Conservation (phyloP, 2,888 invertebrate genomes). For the Dryadula phaetusa region DNA sequence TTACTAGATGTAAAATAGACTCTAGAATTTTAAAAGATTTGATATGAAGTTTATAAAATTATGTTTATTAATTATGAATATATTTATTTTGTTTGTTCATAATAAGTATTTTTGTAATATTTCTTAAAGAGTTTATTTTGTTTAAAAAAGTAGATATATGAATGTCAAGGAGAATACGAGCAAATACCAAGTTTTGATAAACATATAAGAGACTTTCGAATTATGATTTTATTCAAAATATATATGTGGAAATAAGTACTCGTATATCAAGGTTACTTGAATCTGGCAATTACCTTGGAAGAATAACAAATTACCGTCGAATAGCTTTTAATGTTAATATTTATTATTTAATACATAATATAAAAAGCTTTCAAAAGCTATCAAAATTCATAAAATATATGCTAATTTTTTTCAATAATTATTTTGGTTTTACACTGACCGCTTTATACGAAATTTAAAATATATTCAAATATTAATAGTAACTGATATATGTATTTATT, state of each 20-base stretch:
- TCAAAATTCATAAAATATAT: too few relatives aligned
- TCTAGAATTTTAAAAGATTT: too few relatives aligned
- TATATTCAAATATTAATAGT: too few relatives aligned
- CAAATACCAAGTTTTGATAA: background rate
- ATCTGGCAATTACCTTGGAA: background rate
- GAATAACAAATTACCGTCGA: constrained; percentile 3
- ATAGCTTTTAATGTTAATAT: background rate
- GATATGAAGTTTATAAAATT: too few relatives aligned
- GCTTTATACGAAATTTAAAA: background rate
- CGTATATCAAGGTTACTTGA: background rate
- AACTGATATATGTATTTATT: too few relatives aligned
- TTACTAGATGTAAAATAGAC: too few relatives aligned
- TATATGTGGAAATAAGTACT: background rate
- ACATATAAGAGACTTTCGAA: background rate
- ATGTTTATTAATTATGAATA: too few relatives aligned
- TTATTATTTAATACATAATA: background rate
- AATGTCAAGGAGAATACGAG: constrained; percentile 1
- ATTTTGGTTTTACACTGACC: background rate
- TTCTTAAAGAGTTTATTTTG: background rate
- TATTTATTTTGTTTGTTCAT: too few relatives aligned
- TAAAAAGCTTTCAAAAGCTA: background rate
- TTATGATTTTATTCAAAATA: background rate
- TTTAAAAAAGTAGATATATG: background rate
- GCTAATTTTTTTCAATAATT: too few relatives aligned
- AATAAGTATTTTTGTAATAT: too few relatives aligned